A percentile compares a stretch with the other conserved stretches of the same genome.
Conservation (phyloP, 1,140 invertebrate species). For the Bombus fervidus region DNA sequence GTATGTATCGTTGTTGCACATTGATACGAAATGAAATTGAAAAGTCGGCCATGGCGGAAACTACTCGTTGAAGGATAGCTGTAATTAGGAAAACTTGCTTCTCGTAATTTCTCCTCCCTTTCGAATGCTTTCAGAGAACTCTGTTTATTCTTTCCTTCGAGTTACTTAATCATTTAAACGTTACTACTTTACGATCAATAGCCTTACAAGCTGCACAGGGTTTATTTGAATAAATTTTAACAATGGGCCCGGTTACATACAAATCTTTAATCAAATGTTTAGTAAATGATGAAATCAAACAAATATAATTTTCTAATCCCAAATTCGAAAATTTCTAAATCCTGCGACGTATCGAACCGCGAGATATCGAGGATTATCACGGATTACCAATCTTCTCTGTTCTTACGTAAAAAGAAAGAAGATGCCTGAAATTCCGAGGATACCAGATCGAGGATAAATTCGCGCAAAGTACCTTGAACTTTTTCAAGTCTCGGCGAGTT, state of each 20-base stretch:
- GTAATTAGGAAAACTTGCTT: slow-evolving; percentile 5
- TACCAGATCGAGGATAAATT: background rate
- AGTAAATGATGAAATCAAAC: too few relatives aligned
- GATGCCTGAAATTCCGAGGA: background rate
- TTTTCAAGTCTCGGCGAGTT: background rate
- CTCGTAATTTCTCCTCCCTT: background rate
- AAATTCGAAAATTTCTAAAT: too few relatives aligned
- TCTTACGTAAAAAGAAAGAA: background rate
- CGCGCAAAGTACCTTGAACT: background rate
- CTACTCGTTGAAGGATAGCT: background rate
- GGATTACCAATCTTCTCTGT: background rate
- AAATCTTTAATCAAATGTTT: too few relatives aligned
- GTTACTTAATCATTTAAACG: background rate
- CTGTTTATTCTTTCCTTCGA: background rate
- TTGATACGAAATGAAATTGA: slow-evolving; percentile 18
- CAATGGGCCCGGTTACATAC: too few relatives aligned
- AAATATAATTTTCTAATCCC: too few relatives aligned
- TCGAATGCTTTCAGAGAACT: background rate
- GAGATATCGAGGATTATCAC: too few relatives aligned
- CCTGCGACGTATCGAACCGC: too few relatives aligned
- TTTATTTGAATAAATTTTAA: too few relatives aligned
- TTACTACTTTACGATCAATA: background rate
- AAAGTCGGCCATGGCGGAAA: slow-evolving; percentile 2
- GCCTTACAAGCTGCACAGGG: background rate
- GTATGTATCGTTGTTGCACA: background rate